Conservation (phyloP, 2,797 vertebrate species). For the Anas georgica region DNA sequence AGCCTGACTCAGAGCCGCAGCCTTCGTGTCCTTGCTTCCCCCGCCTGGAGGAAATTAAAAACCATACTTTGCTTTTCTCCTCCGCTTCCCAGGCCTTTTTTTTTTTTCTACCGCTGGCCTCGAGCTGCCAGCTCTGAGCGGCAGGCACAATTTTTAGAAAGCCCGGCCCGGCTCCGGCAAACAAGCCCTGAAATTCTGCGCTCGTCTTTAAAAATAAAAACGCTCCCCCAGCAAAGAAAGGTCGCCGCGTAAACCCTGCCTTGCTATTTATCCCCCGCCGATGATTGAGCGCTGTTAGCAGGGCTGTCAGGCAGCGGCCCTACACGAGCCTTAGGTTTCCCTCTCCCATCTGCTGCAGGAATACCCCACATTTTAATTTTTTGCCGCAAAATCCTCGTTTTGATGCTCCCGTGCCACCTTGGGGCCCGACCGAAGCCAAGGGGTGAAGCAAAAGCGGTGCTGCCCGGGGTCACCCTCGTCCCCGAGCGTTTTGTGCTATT, state of each 20-base stretch:
- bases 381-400: background rate
- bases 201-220: background rate
- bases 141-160: background rate
- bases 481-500: background rate
- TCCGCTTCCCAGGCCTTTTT: background rate
- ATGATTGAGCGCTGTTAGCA: background rate
- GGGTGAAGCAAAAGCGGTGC: rapidly evolving
- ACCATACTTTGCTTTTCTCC: background rate
- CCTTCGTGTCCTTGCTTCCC: background rate
- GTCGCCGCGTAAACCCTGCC: rapidly evolving
- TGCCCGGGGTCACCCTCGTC: background rate
- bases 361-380: background rate
- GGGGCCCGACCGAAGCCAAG: background rate
- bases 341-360: background rate
- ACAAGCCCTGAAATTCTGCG: background rate
- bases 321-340: background rate
- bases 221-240: background rate
- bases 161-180: background rate
- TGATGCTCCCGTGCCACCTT: background rate
- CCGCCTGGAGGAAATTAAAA: background rate
- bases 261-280: too few relatives aligned
- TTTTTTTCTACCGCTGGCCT: background rate
- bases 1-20: background rate
- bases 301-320: background rate
- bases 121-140: background rate